Conservation (phyloP, 1,140 invertebrate species). For the Gryllus bimaculatus region DNA sequence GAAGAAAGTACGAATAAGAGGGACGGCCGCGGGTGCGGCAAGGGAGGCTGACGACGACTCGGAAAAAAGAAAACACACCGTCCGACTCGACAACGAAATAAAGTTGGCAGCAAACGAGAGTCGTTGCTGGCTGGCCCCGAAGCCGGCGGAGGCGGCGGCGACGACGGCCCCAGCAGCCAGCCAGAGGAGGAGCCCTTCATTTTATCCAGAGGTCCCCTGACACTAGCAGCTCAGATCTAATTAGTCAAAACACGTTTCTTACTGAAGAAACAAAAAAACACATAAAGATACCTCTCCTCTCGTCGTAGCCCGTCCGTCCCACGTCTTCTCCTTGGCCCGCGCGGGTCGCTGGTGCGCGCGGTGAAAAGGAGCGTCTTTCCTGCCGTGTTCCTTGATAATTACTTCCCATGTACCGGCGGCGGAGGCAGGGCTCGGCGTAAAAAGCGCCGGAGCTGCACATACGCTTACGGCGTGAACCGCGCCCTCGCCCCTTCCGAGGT, state of each 20-base stretch:
- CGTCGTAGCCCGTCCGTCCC: neutral
- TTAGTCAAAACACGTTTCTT: slow-evolving; percentile 1
- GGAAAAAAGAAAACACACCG: neutral
- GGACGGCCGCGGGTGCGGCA: neutral
- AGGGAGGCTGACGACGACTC: neutral
- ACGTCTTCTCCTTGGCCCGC: neutral
- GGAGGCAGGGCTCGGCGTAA: neutral
- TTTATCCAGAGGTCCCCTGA: neutral
- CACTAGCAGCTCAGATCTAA: neutral
- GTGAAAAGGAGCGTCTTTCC: neutral
- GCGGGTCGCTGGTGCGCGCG: neutral
- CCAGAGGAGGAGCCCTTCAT: neutral
- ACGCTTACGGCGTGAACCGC: neutral
- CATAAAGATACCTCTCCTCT: neutral
- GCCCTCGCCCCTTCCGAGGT: neutral
- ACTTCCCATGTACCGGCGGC: neutral
- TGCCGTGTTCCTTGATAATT: neutral
- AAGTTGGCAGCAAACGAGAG: neutral
- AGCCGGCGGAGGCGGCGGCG: too few relatives aligned
- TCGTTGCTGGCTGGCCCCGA: neutral
- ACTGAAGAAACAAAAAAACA: neutral
- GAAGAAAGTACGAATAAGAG: neutral
- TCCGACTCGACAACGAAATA: neutral
- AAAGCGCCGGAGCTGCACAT: neutral
- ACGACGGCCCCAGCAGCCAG: neutral